These are phyloP conservation scores for Fistularia tabacaria DNA, from an alignment of 2,797 vertebrate genomes.

Conservation along the genomic window DNA sequence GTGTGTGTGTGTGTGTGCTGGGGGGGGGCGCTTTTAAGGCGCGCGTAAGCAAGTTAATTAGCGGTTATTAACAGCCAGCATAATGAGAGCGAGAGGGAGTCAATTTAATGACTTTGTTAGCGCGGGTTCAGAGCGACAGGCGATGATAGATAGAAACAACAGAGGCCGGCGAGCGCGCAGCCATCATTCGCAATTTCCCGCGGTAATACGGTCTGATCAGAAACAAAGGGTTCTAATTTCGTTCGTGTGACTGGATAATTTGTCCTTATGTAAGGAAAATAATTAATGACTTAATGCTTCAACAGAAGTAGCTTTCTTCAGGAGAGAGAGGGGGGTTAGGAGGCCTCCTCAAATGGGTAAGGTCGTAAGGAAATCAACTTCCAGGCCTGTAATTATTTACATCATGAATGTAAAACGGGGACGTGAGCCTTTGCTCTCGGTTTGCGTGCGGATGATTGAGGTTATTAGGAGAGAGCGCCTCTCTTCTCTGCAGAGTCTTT, in stretches of 20 bases:
- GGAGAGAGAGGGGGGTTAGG: constrained; percentile 12
- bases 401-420: constrained; percentile 61
- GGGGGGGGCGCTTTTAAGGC: constrained; percentile 69
- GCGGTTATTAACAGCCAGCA: constrained; percentile 84
- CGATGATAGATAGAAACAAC: constrained; percentile 80
- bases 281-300: constrained; percentile 79
- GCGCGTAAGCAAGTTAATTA: constrained; percentile 84
- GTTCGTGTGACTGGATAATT: constrained; percentile 81
- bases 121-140: constrained; percentile 81
- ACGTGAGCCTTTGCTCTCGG: constrained; percentile 36
- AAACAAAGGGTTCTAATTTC: constrained; percentile 83
- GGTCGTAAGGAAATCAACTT: constrained; percentile 67
- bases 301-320: constrained; percentile 71
- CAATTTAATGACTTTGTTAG: constrained; percentile 88
- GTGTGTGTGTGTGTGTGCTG: constrained; percentile 18
- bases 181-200: constrained; percentile 82
- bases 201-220: constrained; percentile 80
- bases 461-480: constrained; percentile 29
- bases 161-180: constrained; percentile 75
- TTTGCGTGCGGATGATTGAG: constrained; percentile 20
- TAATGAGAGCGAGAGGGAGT: constrained; percentile 85
- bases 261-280: constrained; percentile 80
- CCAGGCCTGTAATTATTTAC: constrained; percentile 69
- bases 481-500: too few species aligned
- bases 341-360: constrained; percentile 38